Evolutionary conservation across 2,888 invertebrate genomes (phyloP), one percentile per base, ranked within the genome.

Genomic region (Dione juno): DNA sequence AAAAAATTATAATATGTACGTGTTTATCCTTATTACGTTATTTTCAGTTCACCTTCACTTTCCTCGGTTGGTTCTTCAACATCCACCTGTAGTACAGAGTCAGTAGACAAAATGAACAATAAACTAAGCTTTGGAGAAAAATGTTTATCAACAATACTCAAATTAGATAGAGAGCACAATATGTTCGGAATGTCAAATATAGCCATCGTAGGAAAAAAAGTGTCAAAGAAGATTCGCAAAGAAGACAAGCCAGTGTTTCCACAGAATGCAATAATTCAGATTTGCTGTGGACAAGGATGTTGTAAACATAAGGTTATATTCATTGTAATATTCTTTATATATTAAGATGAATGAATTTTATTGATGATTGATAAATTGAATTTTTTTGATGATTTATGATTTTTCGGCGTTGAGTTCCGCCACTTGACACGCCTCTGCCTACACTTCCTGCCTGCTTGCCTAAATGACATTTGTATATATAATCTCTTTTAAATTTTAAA

Each of bases 161-260:
- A 85, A 9, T 72, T 93, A 72, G 92, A 93, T 75, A 87, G 84
- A 75, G 92, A 93, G 74, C 90, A 92, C 74, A 92, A 93, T 69
- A 76, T 93, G 81, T 93, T 93, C 77, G 92, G 92, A 1, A 74
- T 93, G 21, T 91, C 92, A 2, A 88, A 88, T 75, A 87, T 91
- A 70, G 82, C 89, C 48, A 87, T 90, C 54, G 82, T 86, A 73
- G 86, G 84, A 65, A 74, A 85, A 50, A 83, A 78, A 43, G 75
- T 80, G 48, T 84, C 85, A 35, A 85, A 79, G 74, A 85, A 83
- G 70, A 82, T 75, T 53, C 81, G 82, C 45, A 89, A 87, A 66
- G 84, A 88, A 0, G 85, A 86, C 16, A 86, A 78, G 54, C 82
- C 92, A 1, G 88, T 84, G 14, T 93, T 93, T 63, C 91, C 84